Percentiles rank a stretch among this genome's conserved stretches.
Evolutionary conservation across 2,797 vertebrate species (phyloP).

Genomic region (Mormyrus hasselquistii): DNA sequence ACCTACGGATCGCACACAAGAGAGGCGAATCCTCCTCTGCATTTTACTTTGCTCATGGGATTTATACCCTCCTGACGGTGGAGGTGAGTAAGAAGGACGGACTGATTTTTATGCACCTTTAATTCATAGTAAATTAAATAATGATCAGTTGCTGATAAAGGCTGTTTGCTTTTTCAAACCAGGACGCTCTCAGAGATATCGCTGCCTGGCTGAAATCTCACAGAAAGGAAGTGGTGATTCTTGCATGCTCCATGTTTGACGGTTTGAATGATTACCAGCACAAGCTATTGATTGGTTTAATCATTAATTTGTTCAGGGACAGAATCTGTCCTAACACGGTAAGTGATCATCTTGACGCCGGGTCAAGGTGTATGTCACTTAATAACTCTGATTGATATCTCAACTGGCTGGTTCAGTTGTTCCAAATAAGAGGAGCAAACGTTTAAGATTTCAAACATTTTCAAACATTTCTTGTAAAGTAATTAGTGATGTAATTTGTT

Average conservation of each 20-base stretch:
- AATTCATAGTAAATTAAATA: background rate
- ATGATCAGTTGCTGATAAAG: background rate
- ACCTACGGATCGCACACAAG: conserved; percentile 67
- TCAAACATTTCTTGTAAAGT: background rate
- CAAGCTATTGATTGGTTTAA: conserved; percentile 49
- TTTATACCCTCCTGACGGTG: conserved; percentile 63
- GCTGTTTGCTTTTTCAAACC: background rate
- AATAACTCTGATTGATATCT: background rate
- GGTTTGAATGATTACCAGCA: conserved; percentile 57
- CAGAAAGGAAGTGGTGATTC: conserved; percentile 61
- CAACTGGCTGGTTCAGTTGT: background rate
- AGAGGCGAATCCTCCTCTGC: conserved; percentile 41
- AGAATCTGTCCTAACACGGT: conserved; percentile 66
- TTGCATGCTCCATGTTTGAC: conserved; percentile 66
- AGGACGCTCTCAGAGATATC: conserved; percentile 64
- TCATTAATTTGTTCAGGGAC: conserved; percentile 56
- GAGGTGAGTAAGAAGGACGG: conserved; percentile 50
- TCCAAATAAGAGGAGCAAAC: background rate
- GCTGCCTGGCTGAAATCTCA: conserved; percentile 61
- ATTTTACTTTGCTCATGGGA: conserved; percentile 66
- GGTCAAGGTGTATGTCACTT: background rate
- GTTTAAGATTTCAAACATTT: background rate
- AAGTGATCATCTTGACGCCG: conserved; percentile 29
- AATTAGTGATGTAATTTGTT: background rate
- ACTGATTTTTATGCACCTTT: background rate